phyloP scores from a whole-genome alignment of 1,140 invertebrate species.

The Euwallacea similis region DNA sequence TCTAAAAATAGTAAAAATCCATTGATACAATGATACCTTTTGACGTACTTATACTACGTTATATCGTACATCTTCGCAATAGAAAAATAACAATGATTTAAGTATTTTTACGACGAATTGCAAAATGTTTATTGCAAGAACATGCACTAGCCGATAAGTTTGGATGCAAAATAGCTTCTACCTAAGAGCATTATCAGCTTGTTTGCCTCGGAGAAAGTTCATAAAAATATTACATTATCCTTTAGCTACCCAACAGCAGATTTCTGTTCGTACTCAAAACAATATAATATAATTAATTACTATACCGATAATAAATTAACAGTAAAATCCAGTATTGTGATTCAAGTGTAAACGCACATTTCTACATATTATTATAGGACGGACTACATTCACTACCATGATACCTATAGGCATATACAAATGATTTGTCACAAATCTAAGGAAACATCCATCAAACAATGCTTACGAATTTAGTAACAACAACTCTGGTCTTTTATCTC shows the following conservation, averaged over 20 bases:
- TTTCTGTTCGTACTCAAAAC: not conserved
- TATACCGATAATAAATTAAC: conserved; percentile 11
- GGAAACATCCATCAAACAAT: conserved; percentile 9
- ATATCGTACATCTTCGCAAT: not conserved
- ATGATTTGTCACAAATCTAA: not conserved
- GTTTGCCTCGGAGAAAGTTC: conserved; percentile 6
- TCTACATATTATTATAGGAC: conserved; percentile 14
- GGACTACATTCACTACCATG: conserved; percentile 10
- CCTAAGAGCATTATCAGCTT: conserved; percentile 10
- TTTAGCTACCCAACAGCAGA: no score
- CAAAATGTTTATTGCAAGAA: conserved; percentile 3
- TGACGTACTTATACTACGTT: conserved; percentile 20
- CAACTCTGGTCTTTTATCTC: conserved; percentile 45
- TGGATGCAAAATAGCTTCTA: conserved; percentile 6
- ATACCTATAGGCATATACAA: conserved; percentile 2
- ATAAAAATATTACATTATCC: conserved; percentile 3
- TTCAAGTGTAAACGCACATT: conserved; percentile 4
- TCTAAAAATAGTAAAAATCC: conserved; percentile 13
- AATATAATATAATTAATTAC: conserved; percentile 11
- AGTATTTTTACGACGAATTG: not conserved
- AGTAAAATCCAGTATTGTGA: not conserved
- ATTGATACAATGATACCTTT: conserved; percentile 38
- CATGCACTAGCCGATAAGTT: conserved; percentile 8
- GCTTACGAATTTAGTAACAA: conserved; percentile 4
- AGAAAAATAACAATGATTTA: conserved; percentile 5